Conservation (phyloP, 2,888 invertebrate genomes). For the Boloria euphrosyne region DNA sequence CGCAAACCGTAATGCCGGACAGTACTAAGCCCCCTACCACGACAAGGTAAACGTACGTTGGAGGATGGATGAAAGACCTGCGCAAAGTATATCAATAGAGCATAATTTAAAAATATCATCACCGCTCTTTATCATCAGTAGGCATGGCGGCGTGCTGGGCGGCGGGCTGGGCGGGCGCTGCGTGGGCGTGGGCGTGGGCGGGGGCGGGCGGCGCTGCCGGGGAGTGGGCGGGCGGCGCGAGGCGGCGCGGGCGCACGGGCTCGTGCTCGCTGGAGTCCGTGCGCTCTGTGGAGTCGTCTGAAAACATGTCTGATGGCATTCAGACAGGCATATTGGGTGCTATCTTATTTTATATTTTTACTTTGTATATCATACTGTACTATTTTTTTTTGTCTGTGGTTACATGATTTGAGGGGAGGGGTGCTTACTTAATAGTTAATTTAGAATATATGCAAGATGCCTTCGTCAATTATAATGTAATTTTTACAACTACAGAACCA, state of each 20-base stretch:
- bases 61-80: too few relatives aligned
- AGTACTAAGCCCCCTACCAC: too few relatives aligned
- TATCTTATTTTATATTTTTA: too few relatives aligned
- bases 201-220: slow-evolving; percentile 13
- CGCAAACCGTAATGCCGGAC: too few relatives aligned
- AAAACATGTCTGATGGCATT: slow-evolving; percentile 36
- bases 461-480: too few relatives aligned
- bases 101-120: neutral
- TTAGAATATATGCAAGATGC: too few relatives aligned
- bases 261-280: slow-evolving; percentile 66
- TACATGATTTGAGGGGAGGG: too few relatives aligned
- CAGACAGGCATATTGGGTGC: slow-evolving; percentile 13
- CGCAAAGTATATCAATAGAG: too few relatives aligned
- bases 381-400: neutral
- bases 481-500: too few relatives aligned
- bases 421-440: too few relatives aligned
- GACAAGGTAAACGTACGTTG: too few relatives aligned
- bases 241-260: slow-evolving; percentile 55
- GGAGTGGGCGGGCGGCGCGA: slow-evolving; percentile 50
- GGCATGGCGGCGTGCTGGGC: neutral
- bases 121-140: neutral
- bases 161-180: neutral
- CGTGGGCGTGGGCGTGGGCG: neutral
- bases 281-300: slow-evolving; percentile 70
- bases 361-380: too few relatives aligned